Base-by-base conservation (phyloP, 2,888 invertebrate species). In the Rhamphomyia laevipes region DNA sequence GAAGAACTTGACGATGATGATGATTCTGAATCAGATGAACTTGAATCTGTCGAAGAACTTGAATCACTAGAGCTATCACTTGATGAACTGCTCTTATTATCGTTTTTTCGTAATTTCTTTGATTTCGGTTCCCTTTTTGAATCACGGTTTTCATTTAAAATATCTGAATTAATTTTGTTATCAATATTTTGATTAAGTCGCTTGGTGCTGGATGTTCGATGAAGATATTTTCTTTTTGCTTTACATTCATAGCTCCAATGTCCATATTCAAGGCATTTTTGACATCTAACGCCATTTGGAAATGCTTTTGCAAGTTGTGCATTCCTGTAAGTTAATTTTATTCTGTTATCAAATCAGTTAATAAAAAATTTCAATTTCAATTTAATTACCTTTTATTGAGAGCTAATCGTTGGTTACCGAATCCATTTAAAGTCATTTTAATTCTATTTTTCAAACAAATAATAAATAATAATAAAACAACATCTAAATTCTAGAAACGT, bases 181-280 rank as follows among this genome's bases (percentile, higher is more conserved):
- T 63, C 75, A 47, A 79, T 51, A 55, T 75, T 77, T 57, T 76
- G 91, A 61, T 83, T 85, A 55, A 94, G 70, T 52, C 84, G 78
- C 57, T 84, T 80, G 1, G 92, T 88, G 48, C 93, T 80, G 0
- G 93, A 91, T 6, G 82, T 80, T 50, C 93, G 78, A 58, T 89
- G 82, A 5, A 91, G 73, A 67, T 84, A 86, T 72, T 94, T 94
- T 53, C 93, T 77, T 69, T 93, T 92, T 13, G 86, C 86, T 57
- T 81, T 89, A 65, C 94, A 95, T 68, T 93, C 88, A 62, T 89
- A 95, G 52, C 91, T 92, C 91, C 92, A 95, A 66, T 95, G 94
- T 0, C 94, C 94, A 62, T 81, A 81, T 69, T 92, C 86, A 44
- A 93, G 72, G 64, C 94, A 95, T 72, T 93, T 94, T 67, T 94